A percentile compares a stretch with the other conserved stretches of the same genome.
Evolutionary conservation across 2,113 vertebrate genomes (phyloP).

Genomic region (Engystomops pustulosus): DNA sequence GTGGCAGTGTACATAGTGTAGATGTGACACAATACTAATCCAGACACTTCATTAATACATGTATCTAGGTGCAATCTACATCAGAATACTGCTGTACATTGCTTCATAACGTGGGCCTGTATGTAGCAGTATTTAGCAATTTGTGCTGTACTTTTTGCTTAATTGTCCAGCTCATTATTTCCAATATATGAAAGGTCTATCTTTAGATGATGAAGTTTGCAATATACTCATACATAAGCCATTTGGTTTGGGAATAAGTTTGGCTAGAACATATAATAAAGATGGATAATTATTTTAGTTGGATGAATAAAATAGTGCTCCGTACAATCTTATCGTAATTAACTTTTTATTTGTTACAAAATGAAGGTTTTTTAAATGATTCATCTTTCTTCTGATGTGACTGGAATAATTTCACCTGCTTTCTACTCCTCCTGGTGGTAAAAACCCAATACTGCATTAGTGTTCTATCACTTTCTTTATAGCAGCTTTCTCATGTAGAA

Average conservation of each 20-base stretch:
- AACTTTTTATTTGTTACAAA: constrained; percentile 7
- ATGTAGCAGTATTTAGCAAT: background rate
- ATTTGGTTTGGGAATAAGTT: background rate
- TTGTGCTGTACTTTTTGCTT: background rate
- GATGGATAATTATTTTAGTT: constrained; percentile 8
- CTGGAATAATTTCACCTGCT: background rate
- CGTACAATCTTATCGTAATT: background rate
- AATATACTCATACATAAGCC: background rate
- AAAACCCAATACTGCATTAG: background rate
- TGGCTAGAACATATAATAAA: background rate
- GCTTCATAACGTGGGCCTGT: too few species aligned
- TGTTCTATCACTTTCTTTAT: background rate
- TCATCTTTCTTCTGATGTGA: constrained; percentile 18
- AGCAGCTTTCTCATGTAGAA: too few species aligned
- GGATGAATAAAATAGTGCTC: background rate
- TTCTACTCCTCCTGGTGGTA: constrained; percentile 26
- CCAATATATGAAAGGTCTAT: background rate
- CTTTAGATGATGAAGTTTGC: background rate
- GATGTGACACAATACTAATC: too few species aligned
- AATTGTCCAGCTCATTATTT: background rate
- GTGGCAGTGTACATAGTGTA: too few species aligned
- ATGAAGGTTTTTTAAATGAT: constrained; percentile 13
- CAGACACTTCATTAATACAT: too few species aligned
- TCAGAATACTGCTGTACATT: background rate
- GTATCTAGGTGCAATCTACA: too few species aligned